Conservation (phyloP, 2,113 vertebrate genomes). For the Donacobius atricapilla region DNA sequence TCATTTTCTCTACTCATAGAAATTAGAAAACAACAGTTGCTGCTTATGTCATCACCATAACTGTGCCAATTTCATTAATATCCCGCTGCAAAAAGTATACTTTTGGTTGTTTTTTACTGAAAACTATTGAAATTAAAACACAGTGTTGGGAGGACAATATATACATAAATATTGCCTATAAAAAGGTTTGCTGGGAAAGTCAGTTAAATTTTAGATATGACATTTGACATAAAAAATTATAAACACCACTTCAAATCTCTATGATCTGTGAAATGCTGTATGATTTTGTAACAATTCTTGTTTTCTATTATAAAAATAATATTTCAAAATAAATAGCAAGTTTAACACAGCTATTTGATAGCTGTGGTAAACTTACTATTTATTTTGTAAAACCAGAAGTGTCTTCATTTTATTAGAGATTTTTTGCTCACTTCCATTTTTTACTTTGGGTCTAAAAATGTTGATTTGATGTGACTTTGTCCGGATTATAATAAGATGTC, state of each 20-base stretch:
- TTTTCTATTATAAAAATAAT: neutral
- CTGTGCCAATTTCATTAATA: neutral
- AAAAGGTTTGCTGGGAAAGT: neutral
- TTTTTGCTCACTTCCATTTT: neutral
- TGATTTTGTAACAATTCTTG: neutral
- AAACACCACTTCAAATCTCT: neutral
- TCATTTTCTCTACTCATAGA: neutral
- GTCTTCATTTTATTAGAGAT: neutral
- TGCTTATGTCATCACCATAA: neutral
- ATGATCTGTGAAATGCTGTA: neutral
- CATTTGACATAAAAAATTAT: neutral
- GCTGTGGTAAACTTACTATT: neutral
- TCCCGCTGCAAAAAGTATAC: neutral
- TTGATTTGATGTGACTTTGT: neutral
- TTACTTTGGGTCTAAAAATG: neutral
- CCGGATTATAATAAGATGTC: neutral
- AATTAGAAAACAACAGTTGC: neutral
- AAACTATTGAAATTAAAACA: neutral
- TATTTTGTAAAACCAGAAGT: neutral
- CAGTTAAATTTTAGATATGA: neutral
- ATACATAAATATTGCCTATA: neutral
- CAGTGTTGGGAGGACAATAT: rapidly evolving
- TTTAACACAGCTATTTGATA: neutral
- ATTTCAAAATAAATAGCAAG: neutral
- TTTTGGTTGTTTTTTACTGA: neutral